Conservation (phyloP, 1,140 invertebrate genomes). For the Achroia grisella region DNA sequence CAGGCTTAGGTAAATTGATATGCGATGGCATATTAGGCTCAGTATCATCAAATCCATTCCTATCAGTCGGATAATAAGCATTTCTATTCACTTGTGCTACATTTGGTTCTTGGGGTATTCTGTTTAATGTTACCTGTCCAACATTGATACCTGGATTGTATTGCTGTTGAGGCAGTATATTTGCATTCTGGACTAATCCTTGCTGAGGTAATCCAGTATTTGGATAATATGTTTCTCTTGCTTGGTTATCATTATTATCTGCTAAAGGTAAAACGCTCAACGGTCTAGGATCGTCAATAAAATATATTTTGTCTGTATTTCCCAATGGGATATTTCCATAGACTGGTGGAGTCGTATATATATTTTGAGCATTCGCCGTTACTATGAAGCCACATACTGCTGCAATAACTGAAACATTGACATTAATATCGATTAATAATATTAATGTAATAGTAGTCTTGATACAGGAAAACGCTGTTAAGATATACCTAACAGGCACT, state of each 20-base stretch:
- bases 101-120: no score
- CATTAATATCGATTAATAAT: not conserved
- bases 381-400: constrained; percentile 1
- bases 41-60: no score
- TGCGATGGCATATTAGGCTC: no score
- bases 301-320: constrained; percentile 16
- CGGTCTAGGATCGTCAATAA: constrained; percentile 6
- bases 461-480: no score
- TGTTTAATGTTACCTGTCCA: no score
- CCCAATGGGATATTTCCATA: not conserved
- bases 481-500: no score
- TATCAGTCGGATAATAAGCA: no score
- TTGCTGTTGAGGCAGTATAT: not conserved
- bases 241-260: not conserved
- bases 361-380: not conserved
- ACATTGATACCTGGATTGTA: no score
- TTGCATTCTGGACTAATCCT: not conserved
- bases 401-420: constrained; percentile 9
- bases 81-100: no score
- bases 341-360: not conserved
- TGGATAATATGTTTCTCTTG: not conserved
- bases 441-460: not conserved
- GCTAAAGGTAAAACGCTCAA: not conserved
- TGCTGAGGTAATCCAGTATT: not conserved
- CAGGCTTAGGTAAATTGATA: no score